A percentile compares a stretch with the other conserved stretches of the same genome.
Evolutionary conservation across 2,888 invertebrate genomes (phyloP).

Genomic region (Notodonta dromedarius): DNA sequence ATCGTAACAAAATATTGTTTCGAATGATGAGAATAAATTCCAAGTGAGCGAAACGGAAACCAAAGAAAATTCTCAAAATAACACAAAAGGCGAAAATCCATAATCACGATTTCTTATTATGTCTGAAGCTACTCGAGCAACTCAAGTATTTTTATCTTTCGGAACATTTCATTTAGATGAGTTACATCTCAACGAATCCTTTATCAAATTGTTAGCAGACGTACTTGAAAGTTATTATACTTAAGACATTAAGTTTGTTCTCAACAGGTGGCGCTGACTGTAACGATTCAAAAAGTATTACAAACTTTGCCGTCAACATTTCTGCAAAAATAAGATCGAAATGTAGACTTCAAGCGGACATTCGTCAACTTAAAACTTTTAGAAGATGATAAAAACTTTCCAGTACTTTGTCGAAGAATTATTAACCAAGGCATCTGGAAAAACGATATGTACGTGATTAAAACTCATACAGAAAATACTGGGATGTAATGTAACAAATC

Average conservation of each 20-base stretch:
- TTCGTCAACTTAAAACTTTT: too few species aligned
- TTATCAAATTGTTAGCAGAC: neutral
- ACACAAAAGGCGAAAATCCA: neutral
- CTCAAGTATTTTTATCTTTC: conserved; percentile 3
- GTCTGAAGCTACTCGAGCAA: conserved; percentile 2
- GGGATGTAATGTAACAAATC: neutral
- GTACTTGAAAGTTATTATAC: neutral
- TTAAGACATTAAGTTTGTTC: neutral
- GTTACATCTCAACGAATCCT: neutral
- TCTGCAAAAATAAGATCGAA: neutral
- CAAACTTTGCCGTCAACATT: neutral
- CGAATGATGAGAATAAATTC: too few species aligned
- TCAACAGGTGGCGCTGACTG: conserved; percentile 6
- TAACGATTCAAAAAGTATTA: neutral
- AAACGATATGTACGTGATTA: too few species aligned
- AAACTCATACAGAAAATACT: too few species aligned
- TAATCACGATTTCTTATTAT: conserved; percentile 1
- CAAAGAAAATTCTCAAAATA: neutral
- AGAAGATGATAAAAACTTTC: too few species aligned
- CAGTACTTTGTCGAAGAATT: too few species aligned
- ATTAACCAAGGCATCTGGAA: too few species aligned
- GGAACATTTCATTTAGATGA: neutral
- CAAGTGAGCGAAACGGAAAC: neutral
- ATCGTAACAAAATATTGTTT: too few species aligned
- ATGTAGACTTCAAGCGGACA: too few species aligned